Conservation (phyloP, 2,797 vertebrate species). For the Notolabrus celidotus region DNA sequence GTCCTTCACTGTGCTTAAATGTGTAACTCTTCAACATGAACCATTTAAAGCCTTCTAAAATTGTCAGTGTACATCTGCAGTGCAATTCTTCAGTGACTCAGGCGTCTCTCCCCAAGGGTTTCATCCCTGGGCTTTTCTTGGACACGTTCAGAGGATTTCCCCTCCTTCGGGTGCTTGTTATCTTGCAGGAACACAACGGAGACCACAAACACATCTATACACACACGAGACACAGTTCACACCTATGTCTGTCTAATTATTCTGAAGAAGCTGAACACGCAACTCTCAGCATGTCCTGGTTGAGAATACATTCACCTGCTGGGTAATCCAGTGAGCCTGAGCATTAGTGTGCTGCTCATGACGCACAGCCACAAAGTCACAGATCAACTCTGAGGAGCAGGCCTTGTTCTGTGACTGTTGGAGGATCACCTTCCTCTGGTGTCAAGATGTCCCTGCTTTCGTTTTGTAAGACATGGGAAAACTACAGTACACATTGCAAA, state of each 20-base stretch:
- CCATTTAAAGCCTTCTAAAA: not conserved
- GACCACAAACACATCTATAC: slow-evolving; percentile 13
- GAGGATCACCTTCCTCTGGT: slow-evolving; percentile 43
- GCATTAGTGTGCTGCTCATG: slow-evolving; percentile 62
- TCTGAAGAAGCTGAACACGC: slow-evolving; percentile 51
- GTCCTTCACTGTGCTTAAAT: not conserved
- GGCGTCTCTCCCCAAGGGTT: not conserved
- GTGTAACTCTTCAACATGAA: not conserved
- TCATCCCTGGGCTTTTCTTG: not conserved
- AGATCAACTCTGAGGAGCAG: slow-evolving; percentile 36
- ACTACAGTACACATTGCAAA: not conserved
- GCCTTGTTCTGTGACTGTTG: slow-evolving; percentile 38
- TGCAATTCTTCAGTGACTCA: slow-evolving; percentile 10
- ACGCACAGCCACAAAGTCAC: slow-evolving; percentile 58
- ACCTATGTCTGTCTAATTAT: slow-evolving; percentile 30
- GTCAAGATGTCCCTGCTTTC: slow-evolving; percentile 19
- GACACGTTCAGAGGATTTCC: slow-evolving; percentile 12
- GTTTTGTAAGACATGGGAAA: not conserved
- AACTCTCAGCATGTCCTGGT: slow-evolving; percentile 62
- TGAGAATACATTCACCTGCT: slow-evolving; percentile 74
- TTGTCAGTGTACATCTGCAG: not conserved
- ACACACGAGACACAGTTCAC: slow-evolving; percentile 33
- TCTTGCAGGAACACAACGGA: slow-evolving; percentile 19
- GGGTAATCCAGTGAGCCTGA: slow-evolving; percentile 72
- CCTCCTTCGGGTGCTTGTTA: slow-evolving; percentile 16